phyloP scores from a whole-genome alignment of 1,140 invertebrate genomes.

The Zaprionus davidi region DNA sequence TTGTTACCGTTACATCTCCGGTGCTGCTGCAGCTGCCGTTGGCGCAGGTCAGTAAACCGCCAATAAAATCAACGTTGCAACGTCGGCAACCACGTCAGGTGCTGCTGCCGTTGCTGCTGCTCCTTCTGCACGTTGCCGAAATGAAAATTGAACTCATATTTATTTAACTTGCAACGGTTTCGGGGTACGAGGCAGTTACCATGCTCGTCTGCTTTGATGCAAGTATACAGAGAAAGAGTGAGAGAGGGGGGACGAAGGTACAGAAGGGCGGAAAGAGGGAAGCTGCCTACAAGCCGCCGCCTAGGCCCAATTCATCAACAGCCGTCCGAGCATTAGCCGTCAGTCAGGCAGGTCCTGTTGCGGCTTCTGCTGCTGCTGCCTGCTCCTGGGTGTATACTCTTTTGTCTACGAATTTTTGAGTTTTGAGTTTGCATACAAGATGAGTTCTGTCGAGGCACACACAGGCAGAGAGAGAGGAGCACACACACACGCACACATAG shows the following conservation, averaged over 20 bases:
- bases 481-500: neutral
- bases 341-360: slow-evolving; percentile 54
- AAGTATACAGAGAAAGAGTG: neutral
- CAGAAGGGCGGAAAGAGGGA: neutral
- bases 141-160: slow-evolving; percentile 83
- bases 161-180: slow-evolving; percentile 66
- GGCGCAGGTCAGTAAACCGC: slow-evolving; percentile 80
- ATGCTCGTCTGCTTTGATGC: neutral
- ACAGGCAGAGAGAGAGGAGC: neutral
- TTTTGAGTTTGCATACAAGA: slow-evolving; percentile 83
- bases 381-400: slow-evolving; percentile 66
- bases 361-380: slow-evolving; percentile 25
- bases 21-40: slow-evolving; percentile 47
- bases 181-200: too few relatives aligned
- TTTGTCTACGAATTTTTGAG: slow-evolving; percentile 82
- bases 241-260: neutral
- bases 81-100: neutral
- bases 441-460: slow-evolving; percentile 62
- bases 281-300: slow-evolving; percentile 18
- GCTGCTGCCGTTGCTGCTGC: slow-evolving; percentile 10
- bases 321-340: slow-evolving; percentile 62
- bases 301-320: slow-evolving; percentile 78
- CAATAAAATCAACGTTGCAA: slow-evolving; percentile 74
- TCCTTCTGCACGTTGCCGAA: slow-evolving; percentile 38
- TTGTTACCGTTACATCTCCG: slow-evolving; percentile 28